A percentile compares a stretch with the other conserved stretches of the same genome.
Evolutionary conservation across 1,140 invertebrate genomes (phyloP).

Genomic region (Episyrphus balteatus): DNA sequence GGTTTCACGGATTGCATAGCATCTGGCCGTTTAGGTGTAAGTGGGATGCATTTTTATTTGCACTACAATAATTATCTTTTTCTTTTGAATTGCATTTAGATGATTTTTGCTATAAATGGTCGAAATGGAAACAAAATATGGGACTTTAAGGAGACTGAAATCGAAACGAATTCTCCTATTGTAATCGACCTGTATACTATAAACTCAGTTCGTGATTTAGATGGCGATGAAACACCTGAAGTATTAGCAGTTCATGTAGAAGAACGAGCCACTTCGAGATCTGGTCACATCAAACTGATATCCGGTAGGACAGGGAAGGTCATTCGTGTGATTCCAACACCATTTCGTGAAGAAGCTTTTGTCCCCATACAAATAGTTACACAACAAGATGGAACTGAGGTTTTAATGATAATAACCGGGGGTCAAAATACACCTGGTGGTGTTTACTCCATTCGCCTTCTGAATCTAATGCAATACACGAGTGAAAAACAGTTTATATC

Average conservation of each 20-base stretch:
- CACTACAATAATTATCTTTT: neutral
- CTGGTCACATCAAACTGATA: constrained; percentile 55
- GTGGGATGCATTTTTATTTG: constrained; percentile 10
- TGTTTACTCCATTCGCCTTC: constrained; percentile 51
- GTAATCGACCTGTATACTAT: constrained; percentile 52
- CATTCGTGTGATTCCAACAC: constrained; percentile 50
- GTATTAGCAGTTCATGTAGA: constrained; percentile 57
- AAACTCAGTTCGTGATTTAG: constrained; percentile 58
- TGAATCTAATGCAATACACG: constrained; percentile 30
- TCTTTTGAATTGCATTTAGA: constrained; percentile 32
- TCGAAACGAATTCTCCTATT: constrained; percentile 30
- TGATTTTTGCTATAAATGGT: constrained; percentile 56
- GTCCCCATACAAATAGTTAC: constrained; percentile 41
- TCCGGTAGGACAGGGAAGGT: constrained; percentile 58
- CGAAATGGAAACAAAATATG: constrained; percentile 56
- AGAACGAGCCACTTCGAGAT: constrained; percentile 36
- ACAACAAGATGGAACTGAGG: constrained; percentile 27
- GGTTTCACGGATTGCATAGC: constrained; percentile 60
- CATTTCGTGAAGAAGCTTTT: constrained; percentile 60
- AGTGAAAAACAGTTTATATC: constrained; percentile 34
- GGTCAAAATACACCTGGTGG: constrained; percentile 60
- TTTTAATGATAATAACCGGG: constrained; percentile 55
- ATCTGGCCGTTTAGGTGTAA: constrained; percentile 60
- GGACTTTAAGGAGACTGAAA: constrained; percentile 44
- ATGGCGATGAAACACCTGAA: constrained; percentile 61